Base-by-base conservation (phyloP, 2,797 vertebrate genomes). In the Coracias cyanogaster region DNA sequence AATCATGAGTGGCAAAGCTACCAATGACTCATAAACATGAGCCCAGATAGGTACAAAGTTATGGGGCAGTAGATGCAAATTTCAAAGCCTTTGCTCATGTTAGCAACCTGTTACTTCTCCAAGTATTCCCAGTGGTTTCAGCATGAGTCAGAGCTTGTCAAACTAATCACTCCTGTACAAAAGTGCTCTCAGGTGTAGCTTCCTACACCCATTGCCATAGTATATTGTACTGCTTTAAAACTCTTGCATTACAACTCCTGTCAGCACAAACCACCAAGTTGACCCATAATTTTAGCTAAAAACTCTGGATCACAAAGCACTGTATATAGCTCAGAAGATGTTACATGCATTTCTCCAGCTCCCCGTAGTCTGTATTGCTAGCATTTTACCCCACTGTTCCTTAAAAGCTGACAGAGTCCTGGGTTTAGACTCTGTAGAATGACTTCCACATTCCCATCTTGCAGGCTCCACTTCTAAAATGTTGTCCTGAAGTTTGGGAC, bases 121-220 rank as follows among this genome's bases (percentile, higher is more conserved):
- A 62, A 5, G 24, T 58, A 82, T 54, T 94, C 77, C 70, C 51
- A 79, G 39, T 52, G 15, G 58, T 72, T 95, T 89, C 73, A 86
- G n/a, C 22, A 55, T 58, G 54, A 94, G 35, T 96, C 80, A 90
- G 76, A 94, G 29, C 69, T 74, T 71, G 35, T 74, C 90, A 90
- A 52, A 84, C n/a, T 65, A 61, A 89, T 76, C 77, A 93, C 28
- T 89, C 83, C 31, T 52, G 37, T 45, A 70, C 20, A 71, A 57
- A 92, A 78, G 35, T 41, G 21, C 17, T 46, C 43, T 84, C 10
- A 15, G 41, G n/a, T 12, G 11, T 21, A 58, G 20, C 67, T 88
- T 86, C 48, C 28, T 90, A 78, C 51, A 77, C 21, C 28, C 15
- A 7, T 60, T 77, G 25, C 35, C 67, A 60, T 3, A 31, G 7